Evolutionary conservation across 2,113 vertebrate genomes (phyloP).

Genomic region (Etheostoma spectabile): DNA sequence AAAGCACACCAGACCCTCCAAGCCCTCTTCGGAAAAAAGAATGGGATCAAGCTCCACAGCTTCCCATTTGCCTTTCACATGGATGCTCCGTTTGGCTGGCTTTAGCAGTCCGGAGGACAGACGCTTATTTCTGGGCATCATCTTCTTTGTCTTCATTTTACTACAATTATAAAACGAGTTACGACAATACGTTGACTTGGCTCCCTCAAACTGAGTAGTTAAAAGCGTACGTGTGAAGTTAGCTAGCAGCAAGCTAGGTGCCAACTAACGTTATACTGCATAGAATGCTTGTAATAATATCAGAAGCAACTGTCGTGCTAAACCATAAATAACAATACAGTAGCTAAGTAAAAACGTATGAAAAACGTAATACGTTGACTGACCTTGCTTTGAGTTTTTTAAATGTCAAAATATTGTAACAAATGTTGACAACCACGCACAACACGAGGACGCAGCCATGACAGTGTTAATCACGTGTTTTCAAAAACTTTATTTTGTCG

Average conservation of each 20-base stretch:
- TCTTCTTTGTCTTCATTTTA: slow-evolving; percentile 86
- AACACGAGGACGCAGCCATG: slow-evolving; percentile 81
- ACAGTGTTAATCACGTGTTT: slow-evolving; percentile 74
- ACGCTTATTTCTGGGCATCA: slow-evolving; percentile 61
- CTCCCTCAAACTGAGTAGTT: background rate
- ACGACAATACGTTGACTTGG: accelerated
- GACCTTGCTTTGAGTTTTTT: background rate
- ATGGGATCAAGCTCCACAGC: slow-evolving; percentile 88
- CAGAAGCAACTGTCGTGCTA: accelerated
- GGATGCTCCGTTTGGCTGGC: slow-evolving; percentile 82
- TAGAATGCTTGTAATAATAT: background rate
- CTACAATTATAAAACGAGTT: slow-evolving; percentile 22
- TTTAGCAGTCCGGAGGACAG: slow-evolving; percentile 23
- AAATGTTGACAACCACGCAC: slow-evolving; percentile 26
- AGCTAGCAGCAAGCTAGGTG: background rate
- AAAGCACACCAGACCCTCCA: slow-evolving; percentile 91
- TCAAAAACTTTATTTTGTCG: slow-evolving; percentile 63
- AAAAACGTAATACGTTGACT: background rate
- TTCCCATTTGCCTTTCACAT: slow-evolving; percentile 90
- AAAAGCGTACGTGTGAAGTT: background rate
- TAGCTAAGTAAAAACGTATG: accelerated
- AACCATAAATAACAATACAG: background rate
- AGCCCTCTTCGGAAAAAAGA: slow-evolving; percentile 89
- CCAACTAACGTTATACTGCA: background rate
- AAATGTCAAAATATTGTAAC: background rate